Evolutionary conservation across 2,113 vertebrate species (phyloP).

Genomic region (Callopanchax toddi): DNA sequence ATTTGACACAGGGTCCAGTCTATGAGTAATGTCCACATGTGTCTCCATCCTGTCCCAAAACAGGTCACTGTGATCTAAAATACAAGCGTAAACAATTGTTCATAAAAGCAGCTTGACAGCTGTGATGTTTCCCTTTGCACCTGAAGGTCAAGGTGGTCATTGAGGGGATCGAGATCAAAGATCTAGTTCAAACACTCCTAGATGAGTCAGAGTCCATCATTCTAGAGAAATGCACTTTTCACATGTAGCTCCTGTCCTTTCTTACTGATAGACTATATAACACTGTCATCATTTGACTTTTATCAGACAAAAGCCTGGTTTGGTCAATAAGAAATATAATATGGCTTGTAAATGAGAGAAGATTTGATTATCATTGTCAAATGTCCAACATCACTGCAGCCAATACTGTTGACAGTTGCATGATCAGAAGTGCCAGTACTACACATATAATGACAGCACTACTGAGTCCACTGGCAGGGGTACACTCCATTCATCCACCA

Average conservation of each 20-base stretch:
- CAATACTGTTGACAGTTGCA: not conserved
- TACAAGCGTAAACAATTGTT: conserved; percentile 11
- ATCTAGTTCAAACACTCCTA: conserved; percentile 8
- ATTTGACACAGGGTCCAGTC: not conserved
- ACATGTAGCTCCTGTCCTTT: not conserved
- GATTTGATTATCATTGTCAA: not conserved
- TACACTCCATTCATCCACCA: not conserved
- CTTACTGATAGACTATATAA: not conserved
- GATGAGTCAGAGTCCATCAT: not conserved
- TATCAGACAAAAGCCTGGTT: not conserved
- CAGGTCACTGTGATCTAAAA: conserved; percentile 16
- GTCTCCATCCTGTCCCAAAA: not conserved
- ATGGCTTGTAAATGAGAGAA: not conserved
- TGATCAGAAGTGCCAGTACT: not conserved
- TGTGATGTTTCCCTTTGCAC: conserved; percentile 4
- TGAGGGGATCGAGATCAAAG: conserved; percentile 5
- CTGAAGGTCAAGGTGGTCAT: conserved; percentile 2
- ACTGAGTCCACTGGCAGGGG: not conserved
- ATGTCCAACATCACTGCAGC: no score
- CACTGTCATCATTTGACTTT: not conserved
- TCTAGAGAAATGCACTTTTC: not conserved
- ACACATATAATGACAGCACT: not conserved
- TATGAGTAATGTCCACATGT: conserved; percentile 7
- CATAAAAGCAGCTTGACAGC: conserved; percentile 20
- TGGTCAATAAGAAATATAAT: not conserved